Evolutionary conservation across 2,888 invertebrate genomes (phyloP).

Genomic region (Idaea biselata): DNA sequence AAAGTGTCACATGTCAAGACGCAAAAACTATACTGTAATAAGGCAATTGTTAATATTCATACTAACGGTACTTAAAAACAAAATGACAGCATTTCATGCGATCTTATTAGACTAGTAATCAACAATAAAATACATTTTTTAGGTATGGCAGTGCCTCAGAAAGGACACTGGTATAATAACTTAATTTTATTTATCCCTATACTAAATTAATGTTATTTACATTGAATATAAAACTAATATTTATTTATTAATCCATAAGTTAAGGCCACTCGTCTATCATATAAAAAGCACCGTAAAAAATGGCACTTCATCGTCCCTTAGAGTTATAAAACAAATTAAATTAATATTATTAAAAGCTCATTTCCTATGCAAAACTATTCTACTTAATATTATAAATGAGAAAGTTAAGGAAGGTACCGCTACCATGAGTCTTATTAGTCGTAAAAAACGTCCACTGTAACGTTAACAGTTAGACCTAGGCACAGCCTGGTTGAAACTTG

Average conservation of each 20-base stretch:
- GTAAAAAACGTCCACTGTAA: no score
- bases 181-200: conserved; percentile 37
- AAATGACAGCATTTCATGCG: conserved; percentile 70
- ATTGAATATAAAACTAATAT: conserved; percentile 43
- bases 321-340: conserved; percentile 15
- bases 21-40: conserved; percentile 27
- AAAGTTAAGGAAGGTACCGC: no score
- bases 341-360: conserved; percentile 31
- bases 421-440: no score
- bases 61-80: conserved; percentile 45
- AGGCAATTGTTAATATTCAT: conserved; percentile 67
- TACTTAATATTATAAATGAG: conserved; percentile 22
- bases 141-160: conserved; percentile 44
- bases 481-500: no score
- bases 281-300: conserved; percentile 52
- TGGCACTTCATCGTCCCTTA: conserved; percentile 33
- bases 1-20: conserved; percentile 6
- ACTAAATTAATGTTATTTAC: conserved; percentile 64
- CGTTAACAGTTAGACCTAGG: no score
- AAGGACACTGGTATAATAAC: conserved; percentile 48
- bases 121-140: conserved; percentile 55
- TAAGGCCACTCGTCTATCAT: conserved; percentile 57
- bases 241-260: conserved; percentile 46
- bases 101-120: conserved; percentile 69
- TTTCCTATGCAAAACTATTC: conserved; percentile 29